Base-by-base conservation (phyloP, 2,113 vertebrate genomes). In the Vulpes lagopus region DNA sequence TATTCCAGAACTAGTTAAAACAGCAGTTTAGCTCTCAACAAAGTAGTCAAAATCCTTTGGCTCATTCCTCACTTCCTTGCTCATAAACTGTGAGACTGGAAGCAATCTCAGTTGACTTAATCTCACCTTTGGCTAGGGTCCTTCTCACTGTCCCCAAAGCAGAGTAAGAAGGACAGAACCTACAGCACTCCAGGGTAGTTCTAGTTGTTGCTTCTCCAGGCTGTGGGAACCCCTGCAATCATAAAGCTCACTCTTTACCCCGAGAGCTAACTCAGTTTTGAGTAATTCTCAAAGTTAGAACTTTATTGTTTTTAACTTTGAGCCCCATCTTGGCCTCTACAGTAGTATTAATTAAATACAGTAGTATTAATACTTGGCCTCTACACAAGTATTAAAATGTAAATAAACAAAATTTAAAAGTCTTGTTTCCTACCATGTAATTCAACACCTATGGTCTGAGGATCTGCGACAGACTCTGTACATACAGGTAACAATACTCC, bases 361-460 rank as follows among this genome's bases (percentile, higher is more conserved):
- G 43, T 43, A 43, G 43, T 43, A 43, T 43, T 43, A 43, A 43
- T 8, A 43, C 43, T 43, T 43, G 43, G 43, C 43, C 15, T 83
- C 53, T 43, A 87, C 0, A 69, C 4, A 57, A 95, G 89, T 35
- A 85, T 55, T 85, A 91, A 85, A 84, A 57, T 22, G 62, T 49
- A 94, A 81, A 79, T 80, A 92, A 62, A 67, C 3, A 83, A 83
- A 93, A 38, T 27, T 82, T n/a, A 14, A 60, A 69, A 53, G 17
- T 89, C 14, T 93, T 86, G 30, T 94, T 91, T 95, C 89, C n/a
- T 30, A 85, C 32, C 30, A 67, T 35, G 11, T 80, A 35, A 95
- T 92, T 94, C 35, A 76, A 90, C 27, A 91, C 82, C 65, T 35
- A 91, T 3, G 55, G 3, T 64, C n/a, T 43, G 1, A 91, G 38